Evolutionary conservation across 2,888 invertebrate species (phyloP).

Genomic region (Cryptus viduatorius): DNA sequence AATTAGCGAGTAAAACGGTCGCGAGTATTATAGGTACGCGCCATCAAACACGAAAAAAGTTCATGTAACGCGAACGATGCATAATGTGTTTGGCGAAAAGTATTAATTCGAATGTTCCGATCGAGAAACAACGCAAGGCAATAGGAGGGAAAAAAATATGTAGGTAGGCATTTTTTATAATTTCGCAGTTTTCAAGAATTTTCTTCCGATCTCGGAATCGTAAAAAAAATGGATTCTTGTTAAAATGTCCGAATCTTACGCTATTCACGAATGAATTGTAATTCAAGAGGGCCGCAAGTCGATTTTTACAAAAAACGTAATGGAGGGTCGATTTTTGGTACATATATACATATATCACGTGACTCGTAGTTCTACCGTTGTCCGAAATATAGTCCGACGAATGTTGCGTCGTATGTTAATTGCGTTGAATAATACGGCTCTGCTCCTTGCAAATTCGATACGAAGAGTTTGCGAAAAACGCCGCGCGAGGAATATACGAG

Average conservation of each 20-base stretch:
- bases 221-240: too few relatives aligned
- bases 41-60: constrained; percentile 13
- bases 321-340: too few relatives aligned
- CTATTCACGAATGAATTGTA: too few relatives aligned
- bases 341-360: too few relatives aligned
- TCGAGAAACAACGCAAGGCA: not conserved
- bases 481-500: constrained; percentile 13
- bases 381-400: not conserved
- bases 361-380: not conserved
- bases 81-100: not conserved
- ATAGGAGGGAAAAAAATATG: not conserved
- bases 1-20: constrained; percentile 4
- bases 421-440: not conserved
- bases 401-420: not conserved
- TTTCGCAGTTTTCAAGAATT: too few relatives aligned
- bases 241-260: too few relatives aligned
- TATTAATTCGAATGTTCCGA: not conserved
- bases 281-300: too few relatives aligned
- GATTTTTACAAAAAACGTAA: too few relatives aligned
- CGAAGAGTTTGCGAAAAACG: not conserved
- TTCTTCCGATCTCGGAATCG: too few relatives aligned
- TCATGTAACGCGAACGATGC: not conserved
- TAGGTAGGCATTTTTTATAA: too few relatives aligned
- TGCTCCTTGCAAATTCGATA: not conserved
- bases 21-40: constrained; percentile 26